Evolutionary conservation across 2,113 vertebrate species (phyloP).

Genomic region (Psilopogon haemacephalus): DNA sequence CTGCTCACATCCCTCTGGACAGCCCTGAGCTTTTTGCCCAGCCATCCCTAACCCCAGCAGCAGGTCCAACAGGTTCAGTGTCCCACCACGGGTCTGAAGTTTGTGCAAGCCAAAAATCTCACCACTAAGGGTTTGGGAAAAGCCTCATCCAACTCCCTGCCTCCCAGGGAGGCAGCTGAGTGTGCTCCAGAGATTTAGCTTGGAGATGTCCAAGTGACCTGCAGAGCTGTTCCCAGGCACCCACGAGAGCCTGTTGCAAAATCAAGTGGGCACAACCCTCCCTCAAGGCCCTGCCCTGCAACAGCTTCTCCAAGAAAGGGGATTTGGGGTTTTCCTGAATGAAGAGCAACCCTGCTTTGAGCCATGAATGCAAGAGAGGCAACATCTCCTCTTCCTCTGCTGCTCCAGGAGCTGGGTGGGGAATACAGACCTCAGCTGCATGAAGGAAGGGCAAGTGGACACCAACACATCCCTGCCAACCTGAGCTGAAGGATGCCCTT

Average conservation of each 20-base stretch:
- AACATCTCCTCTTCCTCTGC: too few relatives aligned
- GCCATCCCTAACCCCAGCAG: background rate
- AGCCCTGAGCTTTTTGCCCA: background rate
- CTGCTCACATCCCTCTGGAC: background rate
- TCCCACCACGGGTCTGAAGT: background rate
- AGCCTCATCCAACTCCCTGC: background rate
- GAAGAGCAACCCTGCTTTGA: background rate
- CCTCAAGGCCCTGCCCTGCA: background rate
- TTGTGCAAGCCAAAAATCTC: background rate
- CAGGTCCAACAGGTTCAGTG: background rate
- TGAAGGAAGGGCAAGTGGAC: background rate
- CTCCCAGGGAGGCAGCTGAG: accelerated
- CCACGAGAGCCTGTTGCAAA: background rate
- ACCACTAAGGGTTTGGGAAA: background rate
- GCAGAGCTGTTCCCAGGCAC: background rate
- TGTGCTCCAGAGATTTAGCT: background rate
- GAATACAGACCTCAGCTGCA: background rate
- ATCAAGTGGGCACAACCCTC: background rate
- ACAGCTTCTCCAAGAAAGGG: background rate
- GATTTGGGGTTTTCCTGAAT: background rate
- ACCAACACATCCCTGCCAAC: background rate
- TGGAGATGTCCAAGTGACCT: background rate
- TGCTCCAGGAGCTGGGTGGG: background rate
- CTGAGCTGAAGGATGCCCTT: background rate
- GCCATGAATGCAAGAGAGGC: accelerated